Conservation (phyloP, 2,888 invertebrate species). For the Dusona sp. region DNA sequence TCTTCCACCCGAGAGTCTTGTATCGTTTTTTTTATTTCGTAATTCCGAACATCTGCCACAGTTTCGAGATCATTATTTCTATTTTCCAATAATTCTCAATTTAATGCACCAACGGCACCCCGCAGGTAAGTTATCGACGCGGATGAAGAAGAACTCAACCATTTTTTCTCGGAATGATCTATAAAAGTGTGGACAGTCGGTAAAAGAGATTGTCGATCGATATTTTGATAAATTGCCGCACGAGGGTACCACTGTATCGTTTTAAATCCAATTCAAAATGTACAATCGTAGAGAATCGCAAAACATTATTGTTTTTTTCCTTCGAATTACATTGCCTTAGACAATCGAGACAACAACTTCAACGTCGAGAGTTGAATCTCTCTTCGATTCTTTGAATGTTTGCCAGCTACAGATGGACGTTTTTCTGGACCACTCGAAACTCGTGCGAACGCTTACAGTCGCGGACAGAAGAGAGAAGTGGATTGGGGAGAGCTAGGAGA, state of each 20-base stretch:
- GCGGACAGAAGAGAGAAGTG: conserved; percentile 52
- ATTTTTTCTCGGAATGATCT: conserved; percentile 2
- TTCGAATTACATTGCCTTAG: not conserved
- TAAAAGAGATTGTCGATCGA: conserved; percentile 42
- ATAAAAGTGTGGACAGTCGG: conserved; percentile 4
- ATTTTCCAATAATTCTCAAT: not conserved
- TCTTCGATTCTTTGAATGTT: not conserved
- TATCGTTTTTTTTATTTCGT: not conserved
- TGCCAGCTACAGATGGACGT: conserved; percentile 48
- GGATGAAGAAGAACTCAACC: not conserved
- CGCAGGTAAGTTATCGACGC: conserved; percentile 6
- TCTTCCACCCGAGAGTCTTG: conserved; percentile 1
- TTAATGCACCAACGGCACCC: not conserved
- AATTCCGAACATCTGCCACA: not conserved
- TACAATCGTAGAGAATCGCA: not conserved
- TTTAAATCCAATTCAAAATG: not conserved
- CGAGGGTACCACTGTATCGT: conserved; percentile 5
- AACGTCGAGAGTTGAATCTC: not conserved
- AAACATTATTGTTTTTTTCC: not conserved
- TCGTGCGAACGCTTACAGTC: conserved; percentile 65
- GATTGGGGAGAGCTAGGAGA: conserved; percentile 28
- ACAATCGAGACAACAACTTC: not conserved
- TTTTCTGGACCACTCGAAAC: conserved; percentile 56
- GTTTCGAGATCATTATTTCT: not conserved
- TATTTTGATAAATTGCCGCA: not conserved